These are phyloP conservation scores for Ictidomys tridecemlineatus DNA, from an alignment of 2,113 vertebrate species.

Conservation along the genomic window DNA sequence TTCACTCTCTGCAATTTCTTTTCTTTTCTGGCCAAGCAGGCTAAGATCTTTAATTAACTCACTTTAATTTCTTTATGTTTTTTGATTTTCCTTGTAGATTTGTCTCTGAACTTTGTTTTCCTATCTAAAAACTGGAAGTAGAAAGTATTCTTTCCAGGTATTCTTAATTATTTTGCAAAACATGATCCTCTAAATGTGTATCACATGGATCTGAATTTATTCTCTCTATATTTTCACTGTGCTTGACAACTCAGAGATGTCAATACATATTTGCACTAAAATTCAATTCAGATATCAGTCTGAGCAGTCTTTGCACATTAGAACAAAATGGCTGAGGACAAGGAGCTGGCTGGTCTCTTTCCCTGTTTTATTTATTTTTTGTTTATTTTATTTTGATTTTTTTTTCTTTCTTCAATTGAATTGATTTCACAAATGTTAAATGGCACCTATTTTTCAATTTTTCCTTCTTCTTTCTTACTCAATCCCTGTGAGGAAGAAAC, in stretches of 20 bases:
- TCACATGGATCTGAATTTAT: not conserved
- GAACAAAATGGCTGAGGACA: too few relatives aligned
- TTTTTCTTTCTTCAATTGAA: not conserved
- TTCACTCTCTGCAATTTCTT: not conserved
- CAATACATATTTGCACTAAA: not conserved
- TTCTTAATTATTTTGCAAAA: not conserved
- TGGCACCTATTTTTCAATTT: not conserved
- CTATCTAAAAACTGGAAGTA: not conserved
- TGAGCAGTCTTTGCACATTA: not conserved
- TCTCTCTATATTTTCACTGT: not conserved
- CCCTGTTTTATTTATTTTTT: not conserved
- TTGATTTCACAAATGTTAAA: not conserved
- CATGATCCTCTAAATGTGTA: not conserved
- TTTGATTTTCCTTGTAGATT: not conserved
- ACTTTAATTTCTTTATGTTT: not conserved
- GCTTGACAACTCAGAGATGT: not conserved
- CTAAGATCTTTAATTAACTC: not conserved
- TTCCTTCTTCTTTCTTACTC: not conserved
- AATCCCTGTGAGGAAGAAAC: not conserved
- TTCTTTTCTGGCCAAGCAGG: not conserved
- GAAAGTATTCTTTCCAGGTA: not conserved
- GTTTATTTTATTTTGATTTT: not conserved
- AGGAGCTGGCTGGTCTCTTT: too few relatives aligned
- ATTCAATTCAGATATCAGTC: not conserved
- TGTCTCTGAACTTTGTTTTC: not conserved